Base-by-base conservation (phyloP, 2,113 vertebrate genomes). In the Mastomys natalensis region DNA sequence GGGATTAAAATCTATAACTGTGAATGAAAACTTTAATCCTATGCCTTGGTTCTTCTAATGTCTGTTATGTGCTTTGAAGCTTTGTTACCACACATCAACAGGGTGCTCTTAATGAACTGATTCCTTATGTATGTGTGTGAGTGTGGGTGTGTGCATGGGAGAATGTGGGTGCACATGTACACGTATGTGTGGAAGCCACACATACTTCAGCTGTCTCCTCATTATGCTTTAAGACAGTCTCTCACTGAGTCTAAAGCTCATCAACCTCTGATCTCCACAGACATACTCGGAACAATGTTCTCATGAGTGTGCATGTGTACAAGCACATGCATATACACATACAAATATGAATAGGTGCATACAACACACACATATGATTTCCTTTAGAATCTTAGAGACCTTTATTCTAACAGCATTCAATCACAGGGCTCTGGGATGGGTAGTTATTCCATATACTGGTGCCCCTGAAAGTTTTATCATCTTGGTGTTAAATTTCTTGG, bases 371-470 rank as follows among this genome's bases (percentile, higher is more conserved):
- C 7, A 68, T 8, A 86, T 66, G 5, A 85, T 73, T 87, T 77
- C 62, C 40, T 95, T 66, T 72, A 74, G 62, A 58, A 68, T 74
- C 45, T 90, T 85, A 96, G 74, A 91, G n/a, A 76, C 16, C 51
- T 62, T 91, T 85, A 51, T 89, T 89, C 91, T 43, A 40, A 80
- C 7, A 74, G 73, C 93, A 96, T 76, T 94, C 66, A 89, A 26
- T 62, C 60, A 76, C 5, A 58, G 73, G 26, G 29, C 60, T 68
- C 16, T 76, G 70, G 89, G 22, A n/a, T 68, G 19, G n/a, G 58
- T 76, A 78, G 31, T 86, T 80, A 89, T 26, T 88, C 5, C 74
- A 80, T 8, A 78, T 31, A 72, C 22, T 48, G 70, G 21, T 55
- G 5, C 48, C 76, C 37, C 10, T 29, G 11, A 77, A 60, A 82